Evolutionary conservation across 2,113 vertebrate genomes (phyloP).

Genomic region (Hipposideros armiger): DNA sequence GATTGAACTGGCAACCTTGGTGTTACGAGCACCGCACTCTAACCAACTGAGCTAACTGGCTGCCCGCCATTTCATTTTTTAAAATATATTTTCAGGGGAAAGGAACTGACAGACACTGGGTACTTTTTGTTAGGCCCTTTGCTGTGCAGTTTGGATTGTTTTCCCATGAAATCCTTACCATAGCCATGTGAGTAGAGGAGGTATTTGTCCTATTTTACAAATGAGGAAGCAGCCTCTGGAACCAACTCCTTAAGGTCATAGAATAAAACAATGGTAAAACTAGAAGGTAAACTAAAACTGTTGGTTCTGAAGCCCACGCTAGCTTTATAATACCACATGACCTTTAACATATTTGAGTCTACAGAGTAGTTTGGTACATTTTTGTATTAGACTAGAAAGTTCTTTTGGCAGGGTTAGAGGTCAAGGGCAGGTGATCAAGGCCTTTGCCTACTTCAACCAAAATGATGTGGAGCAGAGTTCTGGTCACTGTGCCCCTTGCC

Average conservation of each 20-base stretch:
- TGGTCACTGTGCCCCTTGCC: not conserved
- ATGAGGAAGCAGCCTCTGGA: not conserved
- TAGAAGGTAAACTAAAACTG: not conserved
- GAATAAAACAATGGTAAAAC: not conserved
- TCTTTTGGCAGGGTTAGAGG: not conserved
- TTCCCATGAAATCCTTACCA: not conserved
- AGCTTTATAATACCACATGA: not conserved
- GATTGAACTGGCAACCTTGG: no score
- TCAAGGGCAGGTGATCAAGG: not conserved
- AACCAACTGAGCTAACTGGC: no score
- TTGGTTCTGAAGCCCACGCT: not conserved
- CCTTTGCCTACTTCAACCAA: not conserved
- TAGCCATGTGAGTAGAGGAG: not conserved
- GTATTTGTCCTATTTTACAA: not conserved
- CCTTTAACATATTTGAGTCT: not conserved
- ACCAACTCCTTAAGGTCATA: not conserved
- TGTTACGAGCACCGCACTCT: no score
- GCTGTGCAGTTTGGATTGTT: not conserved
- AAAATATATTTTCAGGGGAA: not conserved
- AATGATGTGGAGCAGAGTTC: not conserved
- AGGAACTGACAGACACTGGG: not conserved
- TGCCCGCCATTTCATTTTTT: not conserved
- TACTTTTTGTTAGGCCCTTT: conserved; percentile 3
- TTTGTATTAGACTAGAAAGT: not conserved
- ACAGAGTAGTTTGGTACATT: not conserved